These are phyloP conservation scores for Leptura quadrifasciata DNA, from an alignment of 2,888 invertebrate genomes.

Conservation along the genomic window DNA sequence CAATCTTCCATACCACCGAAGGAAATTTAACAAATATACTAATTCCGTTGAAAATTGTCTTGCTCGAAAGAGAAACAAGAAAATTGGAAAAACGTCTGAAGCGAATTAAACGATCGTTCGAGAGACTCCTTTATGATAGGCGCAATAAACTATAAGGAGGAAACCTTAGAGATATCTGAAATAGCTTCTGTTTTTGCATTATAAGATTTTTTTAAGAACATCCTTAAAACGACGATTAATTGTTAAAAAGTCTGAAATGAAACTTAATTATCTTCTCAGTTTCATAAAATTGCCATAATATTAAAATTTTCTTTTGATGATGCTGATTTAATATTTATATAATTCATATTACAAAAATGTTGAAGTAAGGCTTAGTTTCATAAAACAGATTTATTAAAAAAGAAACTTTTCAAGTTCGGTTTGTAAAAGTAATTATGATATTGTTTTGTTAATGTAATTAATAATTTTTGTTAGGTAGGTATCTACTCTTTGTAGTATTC, in stretches of 20 bases:
- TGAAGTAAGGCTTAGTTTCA: neutral
- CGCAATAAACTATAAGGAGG: constrained; percentile 1
- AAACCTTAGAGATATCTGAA: constrained; percentile 4
- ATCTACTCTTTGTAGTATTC: neutral
- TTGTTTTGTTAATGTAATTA: neutral
- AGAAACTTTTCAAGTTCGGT: neutral
- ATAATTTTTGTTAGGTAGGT: too few relatives aligned
- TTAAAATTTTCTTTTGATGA: constrained; percentile 3
- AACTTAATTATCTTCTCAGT: neutral
- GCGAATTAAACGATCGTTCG: neutral
- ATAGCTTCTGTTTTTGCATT: neutral
- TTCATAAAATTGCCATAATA: neutral
- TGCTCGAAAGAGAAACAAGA: neutral
- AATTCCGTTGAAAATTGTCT: neutral
- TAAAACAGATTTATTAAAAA: neutral
- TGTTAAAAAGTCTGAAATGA: neutral
- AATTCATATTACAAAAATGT: constrained; percentile 2
- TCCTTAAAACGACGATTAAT: neutral
- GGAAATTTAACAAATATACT: neutral
- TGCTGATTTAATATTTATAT: neutral
- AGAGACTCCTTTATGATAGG: neutral
- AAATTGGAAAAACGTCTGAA: constrained; percentile 7
- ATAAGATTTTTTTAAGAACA: neutral
- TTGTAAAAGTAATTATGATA: neutral
- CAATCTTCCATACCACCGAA: neutral